These are phyloP conservation scores for Lasiurus borealis DNA, from an alignment of 2,113 vertebrate species.

Conservation along the genomic window DNA sequence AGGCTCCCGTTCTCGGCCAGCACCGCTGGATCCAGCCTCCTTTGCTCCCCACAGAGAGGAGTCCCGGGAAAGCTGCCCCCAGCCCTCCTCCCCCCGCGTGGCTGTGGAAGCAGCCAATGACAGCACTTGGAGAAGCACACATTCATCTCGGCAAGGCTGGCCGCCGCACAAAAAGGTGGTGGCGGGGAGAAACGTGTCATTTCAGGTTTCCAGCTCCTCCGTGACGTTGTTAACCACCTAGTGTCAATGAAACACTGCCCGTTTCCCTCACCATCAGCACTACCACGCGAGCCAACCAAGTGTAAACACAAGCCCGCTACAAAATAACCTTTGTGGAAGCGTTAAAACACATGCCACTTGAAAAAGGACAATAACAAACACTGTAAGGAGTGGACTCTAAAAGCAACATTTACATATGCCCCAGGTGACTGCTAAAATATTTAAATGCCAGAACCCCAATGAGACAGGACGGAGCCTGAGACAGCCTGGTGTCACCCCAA, in stretches of 20 bases:
- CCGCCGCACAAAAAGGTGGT: constrained; percentile 69
- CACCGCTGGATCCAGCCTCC: constrained; percentile 50
- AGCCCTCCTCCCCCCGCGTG: constrained; percentile 78
- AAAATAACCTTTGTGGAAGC: constrained; percentile 48
- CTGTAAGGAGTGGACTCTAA: not conserved
- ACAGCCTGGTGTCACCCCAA: not conserved
- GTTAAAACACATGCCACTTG: not conserved
- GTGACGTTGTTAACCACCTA: constrained; percentile 64
- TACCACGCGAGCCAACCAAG: constrained; percentile 18
- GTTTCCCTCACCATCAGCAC: not conserved
- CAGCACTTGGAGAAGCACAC: constrained; percentile 84
- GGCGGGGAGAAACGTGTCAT: constrained; percentile 60
- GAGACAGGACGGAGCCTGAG: not conserved
- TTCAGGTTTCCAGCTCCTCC: constrained; percentile 78
- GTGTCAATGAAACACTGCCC: constrained; percentile 67
- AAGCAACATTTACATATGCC: not conserved
- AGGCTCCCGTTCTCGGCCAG: constrained; percentile 22
- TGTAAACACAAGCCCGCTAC: constrained; percentile 51
- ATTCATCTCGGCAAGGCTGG: constrained; percentile 83
- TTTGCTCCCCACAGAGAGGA: constrained; percentile 81
- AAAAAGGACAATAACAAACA: not conserved
- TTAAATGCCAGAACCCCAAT: not conserved
- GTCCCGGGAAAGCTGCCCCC: constrained; percentile 80
- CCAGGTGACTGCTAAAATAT: not conserved
- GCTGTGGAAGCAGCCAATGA: constrained; percentile 85